A percentile compares a stretch with the other conserved stretches of the same genome.
phyloP scores from a whole-genome alignment of 2,113 vertebrate genomes.

The Neomonachus schauinslandi region DNA sequence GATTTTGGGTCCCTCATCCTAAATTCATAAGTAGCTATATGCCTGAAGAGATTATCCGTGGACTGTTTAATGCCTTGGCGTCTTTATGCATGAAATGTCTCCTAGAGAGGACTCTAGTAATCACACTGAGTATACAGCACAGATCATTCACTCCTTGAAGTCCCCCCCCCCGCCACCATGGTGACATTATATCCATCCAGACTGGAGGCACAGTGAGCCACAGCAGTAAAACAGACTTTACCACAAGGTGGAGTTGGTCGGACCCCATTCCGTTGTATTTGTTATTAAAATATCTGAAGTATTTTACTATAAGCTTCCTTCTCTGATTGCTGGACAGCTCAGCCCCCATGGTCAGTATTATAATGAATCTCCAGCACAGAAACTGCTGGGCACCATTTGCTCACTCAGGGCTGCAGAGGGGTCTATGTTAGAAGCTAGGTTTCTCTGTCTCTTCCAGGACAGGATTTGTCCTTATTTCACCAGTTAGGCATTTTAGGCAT shows the following conservation, averaged over 20 bases:
- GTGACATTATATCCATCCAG: neutral
- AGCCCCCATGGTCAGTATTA: neutral
- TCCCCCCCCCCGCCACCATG: neutral
- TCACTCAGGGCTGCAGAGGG: neutral
- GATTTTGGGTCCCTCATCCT: constrained; percentile 27
- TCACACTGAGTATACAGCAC: neutral
- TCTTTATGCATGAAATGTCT: constrained; percentile 33
- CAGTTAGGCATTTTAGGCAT: neutral
- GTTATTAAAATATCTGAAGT: neutral
- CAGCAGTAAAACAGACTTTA: neutral
- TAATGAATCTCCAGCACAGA: neutral
- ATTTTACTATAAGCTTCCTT: neutral
- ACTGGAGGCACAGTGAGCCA: neutral
- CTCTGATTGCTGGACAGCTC: neutral
- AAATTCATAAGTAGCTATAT: neutral
- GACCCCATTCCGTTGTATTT: neutral
- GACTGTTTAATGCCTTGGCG: constrained; percentile 20
- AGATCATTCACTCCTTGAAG: constrained; percentile 55
- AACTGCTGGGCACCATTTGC: no score
- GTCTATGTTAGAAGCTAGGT: neutral
- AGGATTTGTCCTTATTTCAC: neutral
- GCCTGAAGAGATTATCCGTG: neutral
- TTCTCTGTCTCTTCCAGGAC: neutral
- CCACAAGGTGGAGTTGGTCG: neutral
- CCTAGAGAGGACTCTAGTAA: constrained; percentile 38